A percentile compares a stretch with the other conserved stretches of the same genome.
These are phyloP conservation scores for Clarias laeviceps DNA, from an alignment of 2,797 vertebrate genomes.

Conservation along the genomic window DNA sequence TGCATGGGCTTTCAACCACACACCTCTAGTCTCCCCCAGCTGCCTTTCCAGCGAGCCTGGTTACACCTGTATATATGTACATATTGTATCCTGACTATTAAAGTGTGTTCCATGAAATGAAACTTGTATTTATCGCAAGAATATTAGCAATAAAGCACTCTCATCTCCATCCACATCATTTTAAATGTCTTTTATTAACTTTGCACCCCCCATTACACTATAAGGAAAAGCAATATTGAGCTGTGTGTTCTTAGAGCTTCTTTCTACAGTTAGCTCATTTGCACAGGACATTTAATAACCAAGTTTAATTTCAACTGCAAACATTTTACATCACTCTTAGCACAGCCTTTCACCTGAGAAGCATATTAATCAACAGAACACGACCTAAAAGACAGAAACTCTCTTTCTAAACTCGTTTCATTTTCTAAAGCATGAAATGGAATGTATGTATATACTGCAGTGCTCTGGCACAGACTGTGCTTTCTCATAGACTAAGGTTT, in stretches of 20 bases:
- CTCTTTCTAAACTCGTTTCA: neutral
- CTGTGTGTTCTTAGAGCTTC: neutral
- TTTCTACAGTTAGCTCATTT: neutral
- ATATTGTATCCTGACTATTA: neutral
- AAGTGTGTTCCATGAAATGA: neutral
- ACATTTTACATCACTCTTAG: neutral
- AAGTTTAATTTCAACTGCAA: neutral
- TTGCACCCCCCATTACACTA: neutral
- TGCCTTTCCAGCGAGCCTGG: neutral
- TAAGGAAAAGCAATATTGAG: neutral
- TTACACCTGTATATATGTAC: neutral
- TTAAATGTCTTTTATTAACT: neutral
- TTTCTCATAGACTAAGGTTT: neutral
- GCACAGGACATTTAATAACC: neutral
- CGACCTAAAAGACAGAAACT: neutral
- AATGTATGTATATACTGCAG: no score
- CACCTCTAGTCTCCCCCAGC: neutral
- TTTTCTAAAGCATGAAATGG: constrained; percentile 12
- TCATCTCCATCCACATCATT: neutral
- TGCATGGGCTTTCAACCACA: no score
- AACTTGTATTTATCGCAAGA: neutral
- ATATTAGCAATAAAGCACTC: neutral
- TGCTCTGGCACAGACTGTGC: neutral
- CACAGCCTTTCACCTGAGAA: neutral
- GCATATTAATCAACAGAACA: constrained; percentile 1